phyloP scores from a whole-genome alignment of 2,113 vertebrate species.

The Eira barbara region DNA sequence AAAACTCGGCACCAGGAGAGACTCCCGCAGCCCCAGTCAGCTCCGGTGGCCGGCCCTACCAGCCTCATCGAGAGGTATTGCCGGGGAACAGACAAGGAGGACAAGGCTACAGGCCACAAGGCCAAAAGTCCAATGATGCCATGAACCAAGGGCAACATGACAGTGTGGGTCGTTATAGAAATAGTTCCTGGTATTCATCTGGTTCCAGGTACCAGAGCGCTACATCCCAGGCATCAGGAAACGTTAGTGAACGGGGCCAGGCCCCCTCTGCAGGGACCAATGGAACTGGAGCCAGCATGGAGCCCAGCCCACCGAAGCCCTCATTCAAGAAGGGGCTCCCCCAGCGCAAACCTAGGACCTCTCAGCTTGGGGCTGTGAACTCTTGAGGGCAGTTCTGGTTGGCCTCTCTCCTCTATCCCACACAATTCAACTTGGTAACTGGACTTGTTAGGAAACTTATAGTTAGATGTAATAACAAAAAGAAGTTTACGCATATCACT shows the following conservation, averaged over 20 bases:
- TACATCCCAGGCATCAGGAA: constrained; percentile 46
- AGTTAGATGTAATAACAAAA: constrained; percentile 77
- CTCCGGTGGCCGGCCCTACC: constrained; percentile 68
- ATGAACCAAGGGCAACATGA: constrained; percentile 73
- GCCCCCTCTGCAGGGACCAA: constrained; percentile 57
- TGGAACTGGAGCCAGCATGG: constrained; percentile 62
- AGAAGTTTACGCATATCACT: constrained; percentile 76
- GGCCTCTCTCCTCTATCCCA: constrained; percentile 51
- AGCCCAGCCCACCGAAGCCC: constrained; percentile 68
- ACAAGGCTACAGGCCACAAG: constrained; percentile 83
- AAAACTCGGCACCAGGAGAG: constrained; percentile 45
- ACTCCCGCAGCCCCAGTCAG: neutral
- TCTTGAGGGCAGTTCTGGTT: constrained; percentile 71
- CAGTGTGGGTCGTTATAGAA: constrained; percentile 77
- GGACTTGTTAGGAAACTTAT: constrained; percentile 71
- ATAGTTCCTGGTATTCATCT: constrained; percentile 75
- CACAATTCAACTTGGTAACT: constrained; percentile 59
- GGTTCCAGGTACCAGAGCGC: constrained; percentile 78
- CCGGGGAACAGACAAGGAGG: constrained; percentile 83
- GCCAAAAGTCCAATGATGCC: constrained; percentile 83
- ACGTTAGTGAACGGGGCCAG: constrained; percentile 45
- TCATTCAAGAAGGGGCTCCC: constrained; percentile 84
- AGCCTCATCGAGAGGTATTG: constrained; percentile 87
- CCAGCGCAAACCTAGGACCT: constrained; percentile 88
- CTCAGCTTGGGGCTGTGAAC: constrained; percentile 67